Evolutionary conservation across 2,888 invertebrate genomes (phyloP), one percentile per base, ranked within the genome.

Genomic region (Agriopis leucophaearia): DNA sequence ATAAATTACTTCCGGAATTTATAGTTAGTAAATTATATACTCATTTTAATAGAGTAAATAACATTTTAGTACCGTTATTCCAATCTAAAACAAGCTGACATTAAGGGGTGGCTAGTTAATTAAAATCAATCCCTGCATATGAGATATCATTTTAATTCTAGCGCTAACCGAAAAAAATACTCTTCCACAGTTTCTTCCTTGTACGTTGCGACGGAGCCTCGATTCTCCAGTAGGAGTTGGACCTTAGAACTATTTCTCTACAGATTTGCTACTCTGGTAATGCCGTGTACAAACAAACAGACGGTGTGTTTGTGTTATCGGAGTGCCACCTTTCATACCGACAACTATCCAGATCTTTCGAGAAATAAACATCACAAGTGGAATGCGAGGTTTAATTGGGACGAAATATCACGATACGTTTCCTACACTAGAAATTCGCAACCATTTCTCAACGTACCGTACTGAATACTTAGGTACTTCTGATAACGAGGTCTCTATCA

Each of bases 281-380:
- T 61, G 64, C 69, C 62, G 51, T 69, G 69, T 57, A 70, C 65
- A 70, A 67, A 73, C 70, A 72, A 70, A 74, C 72, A 68, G 58
- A 50, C 62, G 58, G 45, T 58, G 52, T 70, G 68, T 72, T 64
- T 62, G 62, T 63, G 66, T 69, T 69, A 70, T 70, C 44, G 10
- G 59, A 70, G 64, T 66, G 63, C 54, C 69, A 74, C 70, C 66
- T 70, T 58, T 64, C 60, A 62, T 59, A 59, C 51, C 44, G 54
- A 27, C 45, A 57, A 66, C 51, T 66, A 57, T 62, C 57, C 51
- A 57, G 38, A 54, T 51, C 66, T 38, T 52, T 54, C 27, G 60
- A 60, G 52, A 66, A 57, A 62, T 58, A 62, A 62, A 66, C 66
- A 66, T 10, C 9, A 18, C 47, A 10, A 18, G 42, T 47, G 38